Base-by-base conservation (phyloP, 2,888 invertebrate genomes). In the Meliscaeva auricollis region DNA sequence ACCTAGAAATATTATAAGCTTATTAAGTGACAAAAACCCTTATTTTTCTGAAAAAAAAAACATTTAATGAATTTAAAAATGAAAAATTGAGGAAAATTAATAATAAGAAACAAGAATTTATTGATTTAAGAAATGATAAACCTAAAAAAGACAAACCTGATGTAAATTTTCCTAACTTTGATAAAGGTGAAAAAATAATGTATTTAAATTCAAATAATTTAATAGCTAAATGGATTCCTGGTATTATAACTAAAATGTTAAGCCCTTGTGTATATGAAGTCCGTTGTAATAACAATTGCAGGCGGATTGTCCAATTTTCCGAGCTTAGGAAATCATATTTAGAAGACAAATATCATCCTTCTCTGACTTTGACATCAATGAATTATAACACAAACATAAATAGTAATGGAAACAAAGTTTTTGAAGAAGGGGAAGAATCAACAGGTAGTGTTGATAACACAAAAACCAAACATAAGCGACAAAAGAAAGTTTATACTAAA, bases 221-320 rank as follows among this genome's bases (percentile, higher is more conserved):
- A 30, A 17, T 13, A 30, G 26, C 54, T 20, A 75, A 75, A 50
- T 75, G 75, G 75, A 66, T 75, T 38, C 73, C 41, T 46, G 64
- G 54, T 30, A 11, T 64, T n/a, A 20, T 75, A 22, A 30, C 66
- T 9, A 75, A 75, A 54, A 13, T 64, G 5, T 32, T 64, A 3
- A 75, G 44, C 17, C 62, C 62, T 26, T 75, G 66, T 64, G 44
- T 54, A 8, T 62, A 66, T 75, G 66, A 66, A 66, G 46, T 66
- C 30, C 46, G 46, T 11, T 26, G 20, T 30, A 46, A 30, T 32
- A 58, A 58, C 17, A 73, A 73, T 20, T 44, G 60, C 46, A 58
- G 60, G 11, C 48, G 50, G 11, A 26, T 50, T 13, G 50, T 50
- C 1, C 50, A 50, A 26, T 50, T 22, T 50, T 50, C 13, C 5